phyloP scores from a whole-genome alignment of 2,797 vertebrate species.

The Sarcoramphus papa region DNA sequence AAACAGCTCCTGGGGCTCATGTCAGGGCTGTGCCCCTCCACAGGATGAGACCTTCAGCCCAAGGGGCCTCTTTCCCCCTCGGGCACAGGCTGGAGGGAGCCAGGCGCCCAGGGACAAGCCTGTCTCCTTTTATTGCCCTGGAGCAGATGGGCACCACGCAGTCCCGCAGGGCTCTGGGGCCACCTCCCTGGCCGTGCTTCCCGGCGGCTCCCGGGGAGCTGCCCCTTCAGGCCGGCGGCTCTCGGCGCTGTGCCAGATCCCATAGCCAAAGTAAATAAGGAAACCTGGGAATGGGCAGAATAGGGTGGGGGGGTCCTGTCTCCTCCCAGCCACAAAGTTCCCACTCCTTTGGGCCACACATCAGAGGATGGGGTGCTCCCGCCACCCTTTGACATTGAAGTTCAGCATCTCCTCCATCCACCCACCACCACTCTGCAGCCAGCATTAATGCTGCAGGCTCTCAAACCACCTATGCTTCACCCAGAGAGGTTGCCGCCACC shows the following conservation, averaged over 20 bases:
- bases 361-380: neutral
- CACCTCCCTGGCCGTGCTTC: neutral
- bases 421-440: neutral
- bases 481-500: neutral
- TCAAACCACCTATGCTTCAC: neutral
- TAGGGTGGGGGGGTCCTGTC: rapidly evolving
- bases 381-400: neutral
- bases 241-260: constrained; percentile 77
- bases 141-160: neutral
- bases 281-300: constrained; percentile 69
- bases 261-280: constrained; percentile 84
- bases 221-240: neutral
- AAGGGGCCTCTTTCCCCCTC: neutral
- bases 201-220: rapidly evolving
- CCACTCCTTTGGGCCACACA: neutral
- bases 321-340: neutral
- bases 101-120: neutral
- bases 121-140: neutral
- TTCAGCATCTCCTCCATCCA: neutral
- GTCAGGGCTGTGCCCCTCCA: neutral
- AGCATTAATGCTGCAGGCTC: rapidly evolving
- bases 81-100: neutral
- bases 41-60: neutral
- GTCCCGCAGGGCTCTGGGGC: rapidly evolving
- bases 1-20: neutral